Base-by-base conservation (phyloP, 2,797 vertebrate genomes). In the Varecia variegata region DNA sequence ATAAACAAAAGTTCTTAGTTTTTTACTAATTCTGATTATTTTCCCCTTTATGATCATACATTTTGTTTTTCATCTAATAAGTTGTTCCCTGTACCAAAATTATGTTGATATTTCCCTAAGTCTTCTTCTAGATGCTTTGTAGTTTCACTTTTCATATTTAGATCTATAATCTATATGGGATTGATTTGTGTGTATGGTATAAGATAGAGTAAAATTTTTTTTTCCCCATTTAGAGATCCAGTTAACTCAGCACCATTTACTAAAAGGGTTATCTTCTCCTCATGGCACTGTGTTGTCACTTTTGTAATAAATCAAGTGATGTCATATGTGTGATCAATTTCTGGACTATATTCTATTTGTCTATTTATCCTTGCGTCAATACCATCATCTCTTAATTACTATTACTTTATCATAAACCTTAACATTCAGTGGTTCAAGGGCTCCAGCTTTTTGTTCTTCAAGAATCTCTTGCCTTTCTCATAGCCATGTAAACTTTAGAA, bases 1-100 rank as follows among this genome's bases (percentile, higher is more conserved):
- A 85, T 74, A 40, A 93, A 84, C 0, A 20, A 13, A 68, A 56
- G 8, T 65, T 84, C 80, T 88, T 76, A 81, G 60, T 74, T 96
- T 96, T 94, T 88, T 89, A n/a, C 95, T 82, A 74, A 95, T 56
- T 93, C n/a, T 9, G 25, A 21, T 50, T 77, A 76, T 95, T 71
- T 56, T 35, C 43, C 15, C 32, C 18, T 84, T 94, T 77, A 60
- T 50, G 13, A 60, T 25, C 77, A 32, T 30, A 62, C 50, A 68
- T 86, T 86, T 92, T 20, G 21, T 35, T 90, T 92, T 65, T 38
- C 21, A 52, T 43, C 52, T 85, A 54, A 74, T 54, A 73, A 92
- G 43, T 60, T 13, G 6, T 67, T 38, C 35, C 38, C 50, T 70
- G 5, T 40, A 47, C 23, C 32, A 68, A 79, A 2, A 20, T 87